Percentiles rank a stretch among this genome's conserved stretches.
phyloP scores from a whole-genome alignment of 1,140 invertebrate genomes.

The Drosophila trapezifrons region DNA sequence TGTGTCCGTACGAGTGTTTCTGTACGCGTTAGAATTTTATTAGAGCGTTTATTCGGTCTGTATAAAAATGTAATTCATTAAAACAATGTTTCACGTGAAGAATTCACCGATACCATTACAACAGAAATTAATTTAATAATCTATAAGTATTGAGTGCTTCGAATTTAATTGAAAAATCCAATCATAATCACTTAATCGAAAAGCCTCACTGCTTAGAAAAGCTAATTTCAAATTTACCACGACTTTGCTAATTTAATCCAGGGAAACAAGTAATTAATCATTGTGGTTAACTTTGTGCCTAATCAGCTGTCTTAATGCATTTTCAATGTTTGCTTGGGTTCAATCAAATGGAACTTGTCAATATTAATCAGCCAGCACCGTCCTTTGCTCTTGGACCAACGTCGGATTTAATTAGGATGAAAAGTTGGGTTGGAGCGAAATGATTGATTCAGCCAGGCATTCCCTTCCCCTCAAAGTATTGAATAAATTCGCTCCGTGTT shows the following conservation, averaged over 20 bases:
- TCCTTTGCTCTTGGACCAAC: slow-evolving; percentile 12
- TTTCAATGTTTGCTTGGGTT: slow-evolving; percentile 41
- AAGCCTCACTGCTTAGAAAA: too few species aligned
- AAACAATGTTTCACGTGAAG: not conserved
- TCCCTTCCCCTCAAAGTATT: not conserved
- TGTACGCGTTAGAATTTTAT: slow-evolving; percentile 12
- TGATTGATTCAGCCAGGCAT: slow-evolving; percentile 22
- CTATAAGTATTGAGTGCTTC: not conserved
- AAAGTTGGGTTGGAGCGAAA: slow-evolving; percentile 13
- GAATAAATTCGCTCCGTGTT: not conserved
- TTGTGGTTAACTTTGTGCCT: slow-evolving; percentile 18
- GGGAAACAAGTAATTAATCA: slow-evolving; percentile 22
- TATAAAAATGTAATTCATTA: slow-evolving; percentile 4
- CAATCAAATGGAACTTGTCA: slow-evolving; percentile 36
- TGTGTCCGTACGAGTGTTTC: slow-evolving; percentile 3
- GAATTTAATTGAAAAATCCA: not conserved
- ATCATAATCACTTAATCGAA: not conserved
- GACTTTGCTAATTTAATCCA: slow-evolving; percentile 1
- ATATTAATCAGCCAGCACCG: slow-evolving; percentile 29
- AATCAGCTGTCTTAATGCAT: slow-evolving; percentile 44
- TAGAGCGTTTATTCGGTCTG: slow-evolving; percentile 1
- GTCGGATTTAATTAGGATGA: slow-evolving; percentile 27
- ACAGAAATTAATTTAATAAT: not conserved
- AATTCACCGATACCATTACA: not conserved
- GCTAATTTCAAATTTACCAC: too few species aligned